Percentiles rank a stretch among this genome's conserved stretches.
Evolutionary conservation across 2,888 invertebrate species (phyloP).

Genomic region (Leptinotarsa haldemani): DNA sequence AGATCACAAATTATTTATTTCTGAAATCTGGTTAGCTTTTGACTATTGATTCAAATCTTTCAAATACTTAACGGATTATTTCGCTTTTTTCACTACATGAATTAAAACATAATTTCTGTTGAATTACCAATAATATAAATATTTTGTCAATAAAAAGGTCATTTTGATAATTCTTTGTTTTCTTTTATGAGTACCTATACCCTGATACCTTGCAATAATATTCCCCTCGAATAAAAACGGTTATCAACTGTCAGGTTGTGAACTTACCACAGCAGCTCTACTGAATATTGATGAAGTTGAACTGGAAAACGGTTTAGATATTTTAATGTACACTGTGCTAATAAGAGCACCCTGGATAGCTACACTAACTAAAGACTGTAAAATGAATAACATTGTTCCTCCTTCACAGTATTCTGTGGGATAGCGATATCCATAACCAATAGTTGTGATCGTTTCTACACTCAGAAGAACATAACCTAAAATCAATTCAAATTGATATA

Average conservation of each 20-base stretch:
- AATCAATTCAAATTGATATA: slow-evolving; percentile 20
- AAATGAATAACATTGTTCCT: slow-evolving; percentile 56
- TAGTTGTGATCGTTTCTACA: slow-evolving; percentile 60
- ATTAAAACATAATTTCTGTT: too few relatives aligned
- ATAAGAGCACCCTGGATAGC: slow-evolving; percentile 63
- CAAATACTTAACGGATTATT: too few relatives aligned
- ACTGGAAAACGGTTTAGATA: slow-evolving; percentile 70
- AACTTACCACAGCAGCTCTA: slow-evolving; percentile 75
- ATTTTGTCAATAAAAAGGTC: too few relatives aligned
- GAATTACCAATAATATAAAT: too few relatives aligned
- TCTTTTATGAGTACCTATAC: too few relatives aligned
- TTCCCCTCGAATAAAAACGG: too few relatives aligned
- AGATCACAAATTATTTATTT: too few relatives aligned
- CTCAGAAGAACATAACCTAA: slow-evolving; percentile 58
- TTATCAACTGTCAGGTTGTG: neutral
- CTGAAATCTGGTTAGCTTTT: too few relatives aligned
- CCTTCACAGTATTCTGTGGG: slow-evolving; percentile 57
- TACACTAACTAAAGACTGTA: slow-evolving; percentile 56
- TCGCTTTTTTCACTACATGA: too few relatives aligned
- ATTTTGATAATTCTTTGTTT: too few relatives aligned
- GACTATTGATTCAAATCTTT: too few relatives aligned
- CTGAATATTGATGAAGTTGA: slow-evolving; percentile 72
- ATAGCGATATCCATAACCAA: slow-evolving; percentile 58
- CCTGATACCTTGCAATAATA: too few relatives aligned
- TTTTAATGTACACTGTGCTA: slow-evolving; percentile 75